Evolutionary conservation across 2,113 vertebrate species (phyloP).

Genomic region (Chaetops frenatus): DNA sequence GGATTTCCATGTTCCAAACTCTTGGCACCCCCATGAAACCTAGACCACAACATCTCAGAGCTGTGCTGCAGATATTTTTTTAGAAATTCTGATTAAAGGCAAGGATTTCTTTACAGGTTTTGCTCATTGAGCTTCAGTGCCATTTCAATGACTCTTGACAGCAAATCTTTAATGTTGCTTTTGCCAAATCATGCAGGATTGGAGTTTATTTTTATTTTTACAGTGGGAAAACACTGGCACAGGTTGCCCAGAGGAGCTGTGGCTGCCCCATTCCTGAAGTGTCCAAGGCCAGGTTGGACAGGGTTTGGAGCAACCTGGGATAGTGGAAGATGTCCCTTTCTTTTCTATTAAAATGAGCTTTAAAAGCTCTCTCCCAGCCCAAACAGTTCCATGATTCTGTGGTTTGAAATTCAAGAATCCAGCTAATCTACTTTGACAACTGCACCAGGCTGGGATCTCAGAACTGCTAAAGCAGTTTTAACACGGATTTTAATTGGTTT

Average conservation of each 20-base stretch:
- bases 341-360: neutral
- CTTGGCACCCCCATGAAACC: neutral
- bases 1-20: neutral
- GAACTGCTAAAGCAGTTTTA: neutral
- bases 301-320: neutral
- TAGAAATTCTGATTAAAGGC: neutral
- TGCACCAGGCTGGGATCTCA: neutral
- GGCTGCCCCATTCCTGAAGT: neutral
- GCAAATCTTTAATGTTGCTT: neutral
- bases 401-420: neutral
- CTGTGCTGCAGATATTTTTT: neutral
- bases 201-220: neutral
- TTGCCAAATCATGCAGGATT: neutral
- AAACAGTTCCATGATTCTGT: neutral
- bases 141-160: neutral
- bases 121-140: neutral
- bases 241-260: neutral
- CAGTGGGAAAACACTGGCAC: neutral
- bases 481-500: neutral
- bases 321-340: neutral
- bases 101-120: neutral
- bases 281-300: neutral
- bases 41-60: neutral
- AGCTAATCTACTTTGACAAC: neutral
- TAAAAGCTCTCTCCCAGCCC: neutral